Percentiles rank a stretch among this genome's conserved stretches.
Conservation (phyloP, 2,888 invertebrate species). For the Heteromyza rotundicornis region DNA sequence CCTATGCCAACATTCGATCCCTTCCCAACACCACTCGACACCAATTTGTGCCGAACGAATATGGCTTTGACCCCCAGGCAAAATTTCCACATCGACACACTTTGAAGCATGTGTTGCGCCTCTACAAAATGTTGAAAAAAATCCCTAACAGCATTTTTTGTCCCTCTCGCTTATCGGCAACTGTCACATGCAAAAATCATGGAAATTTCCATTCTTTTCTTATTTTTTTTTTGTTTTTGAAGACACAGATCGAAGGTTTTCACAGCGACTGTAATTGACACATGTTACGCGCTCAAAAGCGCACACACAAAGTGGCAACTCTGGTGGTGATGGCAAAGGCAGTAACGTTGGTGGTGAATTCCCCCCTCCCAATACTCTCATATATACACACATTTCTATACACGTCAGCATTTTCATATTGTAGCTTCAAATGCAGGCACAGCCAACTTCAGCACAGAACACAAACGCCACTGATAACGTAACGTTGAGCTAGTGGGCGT, state of each 20-base stretch:
- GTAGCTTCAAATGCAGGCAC: background rate
- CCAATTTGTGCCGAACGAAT: background rate
- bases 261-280: conserved; percentile 23
- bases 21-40: too few relatives aligned
- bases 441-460: background rate
- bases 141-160: background rate
- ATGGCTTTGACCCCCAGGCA: too few relatives aligned
- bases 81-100: background rate
- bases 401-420: background rate
- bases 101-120: background rate
- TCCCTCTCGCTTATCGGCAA: conserved; percentile 28
- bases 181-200: conserved; percentile 33
- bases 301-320: conserved; percentile 11
- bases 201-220: background rate
- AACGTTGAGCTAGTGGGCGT: background rate
- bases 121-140: background rate
- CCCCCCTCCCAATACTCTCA: conserved; percentile 36
- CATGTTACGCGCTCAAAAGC: conserved; percentile 15
- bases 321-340: conserved; percentile 14
- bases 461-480: background rate
- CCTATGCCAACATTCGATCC: too few relatives aligned
- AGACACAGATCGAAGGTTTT: background rate
- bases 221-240: background rate
- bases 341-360: conserved; percentile 44
- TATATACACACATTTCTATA: conserved; percentile 39